Evolutionary conservation across 2,797 vertebrate genomes (phyloP).

Genomic region (Pseudochirops corinnae): DNA sequence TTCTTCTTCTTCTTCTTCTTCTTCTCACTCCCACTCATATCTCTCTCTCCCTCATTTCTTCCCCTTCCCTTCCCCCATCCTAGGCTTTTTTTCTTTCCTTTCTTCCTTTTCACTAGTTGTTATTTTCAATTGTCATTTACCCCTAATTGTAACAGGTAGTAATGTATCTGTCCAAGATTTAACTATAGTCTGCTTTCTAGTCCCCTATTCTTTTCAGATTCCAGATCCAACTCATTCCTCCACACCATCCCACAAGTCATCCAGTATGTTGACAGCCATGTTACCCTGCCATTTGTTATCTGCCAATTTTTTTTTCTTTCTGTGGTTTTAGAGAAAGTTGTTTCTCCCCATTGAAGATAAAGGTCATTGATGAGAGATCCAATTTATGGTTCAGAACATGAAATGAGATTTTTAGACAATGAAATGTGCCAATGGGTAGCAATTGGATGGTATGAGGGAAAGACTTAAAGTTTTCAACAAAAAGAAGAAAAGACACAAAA

Average conservation of each 20-base stretch:
- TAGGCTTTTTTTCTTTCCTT: not conserved
- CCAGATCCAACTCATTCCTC: not conserved
- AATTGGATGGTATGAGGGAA: not conserved
- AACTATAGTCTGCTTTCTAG: not conserved
- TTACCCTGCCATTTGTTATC: slow-evolving; percentile 18
- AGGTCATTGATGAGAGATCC: not conserved
- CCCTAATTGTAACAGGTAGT: not conserved
- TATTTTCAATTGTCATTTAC: slow-evolving; percentile 29
- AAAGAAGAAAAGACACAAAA: not conserved
- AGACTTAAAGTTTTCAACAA: not conserved
- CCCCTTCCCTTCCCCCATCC: too few relatives aligned
- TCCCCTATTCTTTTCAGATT: not conserved
- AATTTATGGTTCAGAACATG: not conserved
- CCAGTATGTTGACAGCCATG: not conserved
- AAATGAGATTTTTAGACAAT: not conserved
- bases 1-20: too few relatives aligned
- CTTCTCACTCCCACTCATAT: too few relatives aligned
- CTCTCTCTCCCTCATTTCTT: too few relatives aligned
- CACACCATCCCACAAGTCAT: not conserved
- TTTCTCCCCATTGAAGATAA: not conserved
- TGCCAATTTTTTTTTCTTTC: not conserved
- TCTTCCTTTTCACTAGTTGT: too few relatives aligned
- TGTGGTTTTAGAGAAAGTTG: not conserved
- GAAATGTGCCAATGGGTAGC: not conserved
- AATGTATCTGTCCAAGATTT: not conserved